Base-by-base conservation (phyloP, 2,797 vertebrate species). In the Rousettus madagascariensis region DNA sequence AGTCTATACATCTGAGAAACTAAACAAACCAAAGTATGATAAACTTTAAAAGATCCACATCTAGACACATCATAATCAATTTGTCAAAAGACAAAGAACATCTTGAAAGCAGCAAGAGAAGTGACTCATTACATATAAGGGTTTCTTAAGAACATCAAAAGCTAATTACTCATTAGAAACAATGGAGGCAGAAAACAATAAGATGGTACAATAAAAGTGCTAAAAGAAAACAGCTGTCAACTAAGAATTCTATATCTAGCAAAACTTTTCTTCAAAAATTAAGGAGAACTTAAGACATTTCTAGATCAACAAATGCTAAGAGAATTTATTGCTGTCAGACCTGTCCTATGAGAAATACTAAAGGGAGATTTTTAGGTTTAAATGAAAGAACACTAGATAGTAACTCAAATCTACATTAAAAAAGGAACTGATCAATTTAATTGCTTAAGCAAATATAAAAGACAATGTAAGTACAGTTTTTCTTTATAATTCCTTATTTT, bases 151-250 rank as follows among this genome's bases (percentile, higher is more conserved):
- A 78, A 87, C 49, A 78, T 85, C 86, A 80, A 72, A 30, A 90
- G 75, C 22, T 90, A 43, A 92, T 80, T 94, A 90, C 43, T 82
- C 69, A 85, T 80, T 53, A 92, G 68, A 96, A 95, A 75, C 22
- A 43, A 74, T 71, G 43, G 46, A 80, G 55, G 10, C 71, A 86
- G 77, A 94, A 79, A 75, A 46, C 24, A 79, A 38, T 68, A 87
- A 94, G 82, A 86, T 74, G 38, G 30, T 36, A 79, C 80, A 75
- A 68, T 77, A 33, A 89, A 91, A 53, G 41, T 53, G 55, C 30
- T 74, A 17, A 84, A 87, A 87, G 80, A 78, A 86, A 93, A 93
- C 41, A 26, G 85, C 28, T 20, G 43, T 77, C 43, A 59, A n/a
- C 72, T 74, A 86, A 80, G 36, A 89, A 89, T 86, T 91, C 43